Conservation (phyloP, 2,113 vertebrate species). For the Perca schrenkii region DNA sequence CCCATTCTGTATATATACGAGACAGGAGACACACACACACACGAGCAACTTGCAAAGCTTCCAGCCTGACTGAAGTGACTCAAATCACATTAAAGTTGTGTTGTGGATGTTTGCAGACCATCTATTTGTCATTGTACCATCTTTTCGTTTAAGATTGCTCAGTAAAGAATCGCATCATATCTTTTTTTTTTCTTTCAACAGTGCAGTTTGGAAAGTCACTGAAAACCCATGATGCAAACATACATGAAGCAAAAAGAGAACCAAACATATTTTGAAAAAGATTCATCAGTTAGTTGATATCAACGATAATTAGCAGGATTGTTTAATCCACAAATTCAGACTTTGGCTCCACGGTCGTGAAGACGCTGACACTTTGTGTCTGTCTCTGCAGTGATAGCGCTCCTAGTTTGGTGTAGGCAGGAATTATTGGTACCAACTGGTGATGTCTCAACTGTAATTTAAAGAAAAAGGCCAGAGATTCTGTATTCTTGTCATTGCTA, state of each 20-base stretch:
- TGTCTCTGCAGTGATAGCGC: background rate
- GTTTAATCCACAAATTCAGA: background rate
- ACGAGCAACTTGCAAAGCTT: background rate
- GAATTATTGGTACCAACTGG: background rate
- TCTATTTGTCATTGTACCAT: background rate
- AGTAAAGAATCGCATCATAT: background rate
- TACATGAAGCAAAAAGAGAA: background rate
- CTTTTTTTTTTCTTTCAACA: background rate
- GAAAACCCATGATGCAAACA: background rate
- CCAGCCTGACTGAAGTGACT: constrained; percentile 10
- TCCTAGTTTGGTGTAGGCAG: background rate
- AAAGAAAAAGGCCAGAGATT: background rate
- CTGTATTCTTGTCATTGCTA: background rate
- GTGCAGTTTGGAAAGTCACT: background rate
- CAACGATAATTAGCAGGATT: background rate
- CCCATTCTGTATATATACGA: constrained; percentile 3
- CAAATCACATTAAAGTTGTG: constrained; percentile 1
- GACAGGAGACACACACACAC: background rate
- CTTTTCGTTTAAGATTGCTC: background rate
- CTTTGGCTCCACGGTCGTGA: background rate
- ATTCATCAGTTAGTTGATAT: background rate
- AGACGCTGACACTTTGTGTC: background rate
- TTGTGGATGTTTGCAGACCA: constrained; percentile 7
- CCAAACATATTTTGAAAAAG: no score
- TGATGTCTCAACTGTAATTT: background rate